Base-by-base conservation (phyloP, 2,888 invertebrate species). In the Erebia aethiops region DNA sequence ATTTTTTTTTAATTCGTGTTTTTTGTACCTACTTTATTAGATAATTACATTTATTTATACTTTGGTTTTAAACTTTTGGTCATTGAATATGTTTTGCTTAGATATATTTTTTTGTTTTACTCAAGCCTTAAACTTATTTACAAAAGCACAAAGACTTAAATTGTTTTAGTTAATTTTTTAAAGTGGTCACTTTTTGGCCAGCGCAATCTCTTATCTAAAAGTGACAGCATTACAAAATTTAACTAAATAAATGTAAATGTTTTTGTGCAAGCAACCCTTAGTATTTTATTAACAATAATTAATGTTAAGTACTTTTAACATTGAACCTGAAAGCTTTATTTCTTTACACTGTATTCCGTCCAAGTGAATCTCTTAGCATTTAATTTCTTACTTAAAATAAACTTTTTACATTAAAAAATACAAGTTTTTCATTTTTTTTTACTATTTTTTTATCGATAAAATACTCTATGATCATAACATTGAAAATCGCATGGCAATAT, bases 401-500 rank as follows among this genome's bases (percentile, higher is more conserved):
- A 41, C 16, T 11, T 13, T 16, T 61, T 46, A 43, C 14, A 61
- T 16, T 18, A 1, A 18, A 43, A 46, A 13, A 26, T 13, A 54
- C n/a, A 7, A 10, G 1, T 69, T 74, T 74, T 64, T 71, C 71
- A 73, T 70, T 46, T 69, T 73, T 54, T n/a, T n/a, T 71, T 49
- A 69, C 35, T 35, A 35, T 7, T 35, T 35, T 35, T 35, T 35
- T 35, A 66, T 61, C 80, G 57, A 71, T 75, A 75, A 75, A 82
- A 76, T 70, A 74, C 75, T 76, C 82, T 84, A 73, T 84, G 80
- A 74, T 86, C 82, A 71, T 85, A 90, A 81, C 88, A 91, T 77
- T 90, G 82, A 79, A 91, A 88, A 54, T 85, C 87, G 61, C 77
- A 58, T 7, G 92, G 92, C 74, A 92, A 78, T 60, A 66, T 75